Base-by-base conservation (phyloP, 1,140 invertebrate genomes). In the Protaetia brevitarsis region DNA sequence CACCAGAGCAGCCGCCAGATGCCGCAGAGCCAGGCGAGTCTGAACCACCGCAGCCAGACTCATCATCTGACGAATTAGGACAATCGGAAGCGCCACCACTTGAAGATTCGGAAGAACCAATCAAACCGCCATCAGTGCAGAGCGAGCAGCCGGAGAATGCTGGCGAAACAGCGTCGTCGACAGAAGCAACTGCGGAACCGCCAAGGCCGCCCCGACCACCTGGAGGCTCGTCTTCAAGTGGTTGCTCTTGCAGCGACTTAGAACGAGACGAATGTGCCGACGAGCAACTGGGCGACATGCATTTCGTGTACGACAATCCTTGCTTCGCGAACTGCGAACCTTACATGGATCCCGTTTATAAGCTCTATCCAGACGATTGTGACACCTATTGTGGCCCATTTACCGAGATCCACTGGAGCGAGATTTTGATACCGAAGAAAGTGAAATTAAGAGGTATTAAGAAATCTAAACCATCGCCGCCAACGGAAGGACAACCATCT, bases 351-450 rank as follows among this genome's bases (percentile, higher is more conserved):
- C 11, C 11, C 8, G 23, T 31, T 3, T 62, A 62, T 23, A 62
- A 36, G 3, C 29, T 21, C 8, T 59, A 21, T 10, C 57, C 57
- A 27, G 57, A 59, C 57, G 57, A 59, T 19, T 28, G 29, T 27
- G 57, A 31, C 11, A 59, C 29, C 2, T 59, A 19, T 16, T 51
- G 41, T 19, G 41, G 41, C 11, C 41, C 41, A 3, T 51, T 51
- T 19, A 51, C 57, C 2, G 57, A 59, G 16, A 59, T 59, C 3
- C 26, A 59, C 13, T 59, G 57, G 57, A 31, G 27, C 27, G 57
- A 59, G 10, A 29, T 29, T 13, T 16, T 28, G 3, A 1, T 59
- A 10, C 57, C 57, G 1, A 59, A 28, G 16, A 59, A 59, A n/a
- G 11, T 59, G 19, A 29, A 29, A 29, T n/a, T 59, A 29, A 31